phyloP scores from a whole-genome alignment of 2,888 invertebrate genomes.

The Rhodophaea formosa region DNA sequence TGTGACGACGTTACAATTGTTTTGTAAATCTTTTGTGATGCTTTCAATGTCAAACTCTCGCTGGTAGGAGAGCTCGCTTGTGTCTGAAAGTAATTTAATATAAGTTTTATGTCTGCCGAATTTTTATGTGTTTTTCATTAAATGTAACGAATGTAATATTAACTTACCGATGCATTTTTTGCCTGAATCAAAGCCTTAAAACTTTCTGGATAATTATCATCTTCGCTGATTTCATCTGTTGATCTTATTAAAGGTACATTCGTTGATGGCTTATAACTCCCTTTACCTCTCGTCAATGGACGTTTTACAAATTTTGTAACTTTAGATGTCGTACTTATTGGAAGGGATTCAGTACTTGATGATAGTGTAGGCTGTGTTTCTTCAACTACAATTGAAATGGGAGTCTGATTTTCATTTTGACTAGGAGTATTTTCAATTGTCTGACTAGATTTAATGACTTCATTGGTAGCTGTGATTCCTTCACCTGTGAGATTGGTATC shows the following conservation, averaged over 20 bases:
- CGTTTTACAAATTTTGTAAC: slow-evolving; percentile 57
- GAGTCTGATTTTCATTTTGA: slow-evolving; percentile 54
- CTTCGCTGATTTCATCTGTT: slow-evolving; percentile 79
- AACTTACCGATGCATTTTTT: slow-evolving; percentile 77
- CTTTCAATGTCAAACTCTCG: slow-evolving; percentile 77
- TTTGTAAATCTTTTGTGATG: slow-evolving; percentile 74
- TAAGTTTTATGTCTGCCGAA: slow-evolving; percentile 22
- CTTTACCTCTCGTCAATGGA: slow-evolving; percentile 50
- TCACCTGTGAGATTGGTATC: slow-evolving; percentile 68
- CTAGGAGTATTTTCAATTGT: slow-evolving; percentile 55
- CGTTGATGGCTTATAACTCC: slow-evolving; percentile 43
- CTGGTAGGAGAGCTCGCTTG: slow-evolving; percentile 65
- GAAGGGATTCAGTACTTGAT: slow-evolving; percentile 51
- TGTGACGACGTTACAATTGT: slow-evolving; percentile 65
- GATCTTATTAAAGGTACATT: slow-evolving; percentile 41
- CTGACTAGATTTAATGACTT: slow-evolving; percentile 67
- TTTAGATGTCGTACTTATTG: slow-evolving; percentile 49
- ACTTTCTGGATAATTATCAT: slow-evolving; percentile 84
- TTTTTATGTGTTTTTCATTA: not conserved
- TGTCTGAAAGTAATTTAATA: slow-evolving; percentile 61
- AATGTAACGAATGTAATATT: not conserved
- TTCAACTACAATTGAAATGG: slow-evolving; percentile 41
- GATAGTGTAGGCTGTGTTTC: slow-evolving; percentile 33
- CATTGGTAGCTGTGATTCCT: slow-evolving; percentile 52
- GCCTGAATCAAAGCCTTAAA: slow-evolving; percentile 84